phyloP scores from a whole-genome alignment of 53 echinoderm and acorn worm genomes.

The Holothuria scabra region DNA sequence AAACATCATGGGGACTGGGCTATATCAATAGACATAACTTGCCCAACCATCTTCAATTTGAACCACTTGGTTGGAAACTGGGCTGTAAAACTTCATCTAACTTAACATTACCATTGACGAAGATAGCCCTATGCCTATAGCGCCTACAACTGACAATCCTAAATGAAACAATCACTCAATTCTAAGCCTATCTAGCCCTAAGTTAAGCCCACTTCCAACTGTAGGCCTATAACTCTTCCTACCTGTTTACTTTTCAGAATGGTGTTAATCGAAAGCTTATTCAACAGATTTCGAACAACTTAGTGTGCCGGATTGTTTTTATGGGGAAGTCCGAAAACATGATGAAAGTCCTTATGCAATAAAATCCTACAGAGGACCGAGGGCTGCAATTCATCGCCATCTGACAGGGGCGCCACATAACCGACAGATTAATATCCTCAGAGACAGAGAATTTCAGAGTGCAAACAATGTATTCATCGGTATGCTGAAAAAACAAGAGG shows the following conservation, averaged over 20 bases:
- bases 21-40: too few species aligned
- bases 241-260: slow-evolving; percentile 3
- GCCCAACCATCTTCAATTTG: too few species aligned
- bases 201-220: too few species aligned
- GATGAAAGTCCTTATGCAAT: neutral
- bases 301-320: slow-evolving; percentile 10
- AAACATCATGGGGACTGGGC: too few species aligned
- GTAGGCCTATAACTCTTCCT: too few species aligned
- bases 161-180: too few species aligned
- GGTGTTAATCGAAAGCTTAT: neutral
- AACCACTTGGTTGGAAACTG: too few species aligned
- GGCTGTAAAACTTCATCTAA: too few species aligned
- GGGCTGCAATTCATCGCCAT: slow-evolving; percentile 22
- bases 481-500: slow-evolving; percentile 16
- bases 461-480: slow-evolving; percentile 42
- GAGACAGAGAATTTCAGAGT: slow-evolving; percentile 12
- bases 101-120: too few species aligned
- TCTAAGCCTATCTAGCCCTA: too few species aligned
- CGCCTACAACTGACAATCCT: too few species aligned
- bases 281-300: neutral
- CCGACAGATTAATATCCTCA: slow-evolving; percentile 22
- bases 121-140: too few species aligned
- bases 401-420: slow-evolving; percentile 25
- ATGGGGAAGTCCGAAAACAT: slow-evolving; percentile 15
- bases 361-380: neutral